Base-by-base conservation (phyloP, 1,140 invertebrate species). In the Brachionus paranguensis region DNA sequence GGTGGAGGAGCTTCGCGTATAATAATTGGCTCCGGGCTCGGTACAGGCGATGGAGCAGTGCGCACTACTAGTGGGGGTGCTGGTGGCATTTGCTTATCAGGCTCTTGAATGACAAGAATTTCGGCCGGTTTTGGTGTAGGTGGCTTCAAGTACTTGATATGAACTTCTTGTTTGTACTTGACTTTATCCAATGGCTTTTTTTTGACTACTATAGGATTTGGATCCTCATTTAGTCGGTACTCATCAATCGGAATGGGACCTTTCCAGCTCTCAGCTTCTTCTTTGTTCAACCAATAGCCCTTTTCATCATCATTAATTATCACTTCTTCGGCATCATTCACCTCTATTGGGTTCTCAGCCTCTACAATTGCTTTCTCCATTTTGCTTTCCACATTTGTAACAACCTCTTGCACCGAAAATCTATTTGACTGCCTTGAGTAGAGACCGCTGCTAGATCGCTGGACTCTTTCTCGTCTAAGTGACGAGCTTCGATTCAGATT, bases 141-240 rank as follows among this genome's bases (percentile, higher is more conserved):
- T 17, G 78, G 78, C 24, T 81, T 81, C n/a, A 81, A 33, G 8
- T 81, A 81, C 50, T 47, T 81, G 6, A 81, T 68, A 12, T 81
- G 33, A 27, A 81, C 53, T 33, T 81, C 78, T 81, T 81, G 78
- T 47, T 81, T 60, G 50, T 64, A 60, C 24, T 81, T 81, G 2
- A 81, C 10, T 81, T 81, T 81, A 20, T 81, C 78, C 5, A 27
- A 64, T 81, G 78, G 78, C 20, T 81, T 81, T 68, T 81, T 81
- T 20, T 68, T 81, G 1, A 81, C 43, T 10, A 81, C 78, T 12
- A 64, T 68, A 3, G 78, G 78, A 60, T n/a, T 60, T 17, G 50
- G 78, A n/a, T 81, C 78, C 17, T 81, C 53, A 17, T 81, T 64
- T 43, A 81, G 29, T 24, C 11, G 29, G 17, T 81, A 81, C n/a